phyloP scores from a whole-genome alignment of 2,888 invertebrate genomes.

The Leptinotarsa juncta region DNA sequence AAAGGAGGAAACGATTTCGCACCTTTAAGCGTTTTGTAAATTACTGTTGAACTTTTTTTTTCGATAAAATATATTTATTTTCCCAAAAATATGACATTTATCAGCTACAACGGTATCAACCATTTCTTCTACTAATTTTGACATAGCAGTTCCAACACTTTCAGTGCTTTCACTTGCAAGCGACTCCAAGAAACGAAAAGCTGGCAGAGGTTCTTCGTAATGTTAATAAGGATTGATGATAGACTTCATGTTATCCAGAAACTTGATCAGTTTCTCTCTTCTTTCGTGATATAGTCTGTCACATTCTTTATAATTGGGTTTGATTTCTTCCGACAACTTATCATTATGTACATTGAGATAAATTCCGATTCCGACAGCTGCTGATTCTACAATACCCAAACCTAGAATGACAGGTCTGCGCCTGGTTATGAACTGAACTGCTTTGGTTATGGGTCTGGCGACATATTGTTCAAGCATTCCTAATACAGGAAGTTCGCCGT shows the following conservation, averaged over 20 bases:
- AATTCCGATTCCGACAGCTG: conserved; percentile 69
- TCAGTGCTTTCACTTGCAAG: conserved; percentile 19
- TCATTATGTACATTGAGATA: conserved; percentile 70
- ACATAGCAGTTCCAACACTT: conserved; percentile 21
- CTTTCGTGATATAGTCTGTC: conserved; percentile 62
- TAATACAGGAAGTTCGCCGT: conserved; percentile 69
- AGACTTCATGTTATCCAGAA: conserved; percentile 65
- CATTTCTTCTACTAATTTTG: conserved; percentile 16
- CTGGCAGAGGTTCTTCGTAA: conserved; percentile 63
- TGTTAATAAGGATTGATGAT: conserved; percentile 70
- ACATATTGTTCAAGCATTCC: conserved; percentile 74
- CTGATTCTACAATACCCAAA: conserved; percentile 67
- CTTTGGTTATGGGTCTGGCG: conserved; percentile 68
- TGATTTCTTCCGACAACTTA: conserved; percentile 55
- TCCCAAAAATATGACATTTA: background rate
- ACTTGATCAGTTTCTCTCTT: conserved; percentile 54
- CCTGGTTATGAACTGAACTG: conserved; percentile 68
- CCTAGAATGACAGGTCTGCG: conserved; percentile 74
- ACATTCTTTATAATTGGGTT: conserved; percentile 63
- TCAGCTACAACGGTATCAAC: conserved; percentile 15
- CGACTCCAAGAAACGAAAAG: conserved; percentile 41
- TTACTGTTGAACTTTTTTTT: too few species aligned
- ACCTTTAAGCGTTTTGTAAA: too few species aligned
- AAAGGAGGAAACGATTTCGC: too few species aligned
- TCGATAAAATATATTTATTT: too few species aligned